Evolutionary conservation across 2,888 invertebrate species (phyloP), one percentile per base, ranked within the genome.

Genomic region (Clunio marinus): DNA sequence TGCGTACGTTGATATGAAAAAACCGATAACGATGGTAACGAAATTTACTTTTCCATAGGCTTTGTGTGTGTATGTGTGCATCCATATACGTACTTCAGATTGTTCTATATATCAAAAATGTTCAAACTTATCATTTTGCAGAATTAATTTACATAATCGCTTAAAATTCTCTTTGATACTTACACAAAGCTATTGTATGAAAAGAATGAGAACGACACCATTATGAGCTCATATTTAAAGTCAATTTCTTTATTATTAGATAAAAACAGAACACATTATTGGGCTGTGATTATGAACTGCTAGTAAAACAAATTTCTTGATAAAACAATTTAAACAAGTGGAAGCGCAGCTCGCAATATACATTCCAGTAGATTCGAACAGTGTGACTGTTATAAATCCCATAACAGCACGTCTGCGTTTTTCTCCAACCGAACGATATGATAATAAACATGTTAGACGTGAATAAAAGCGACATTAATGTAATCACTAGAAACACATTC

Each of bases 401-500:
- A 63, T 63, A 63, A 63, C 27, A 45, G 46, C 63, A 63, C 63
- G 63, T 63, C 46, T 63, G 63, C 37, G 63, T 20, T 63, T 22
- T 46, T 37, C 63, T 63, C 46, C 28, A 60, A 15, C 15, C 45
- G 51, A 51, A 27, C 37, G 13, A 46, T 37, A 46, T 45, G 63
- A 63, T 63, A 63, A 63, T 63, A 63, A 63, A 63, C 63, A 63
- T 63, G 63, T 63, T 63, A 63, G 63, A 63, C 63, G 63, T 63
- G 63, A 63, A 63, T 63, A 63, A 63, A 63, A 63, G 63, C 46
- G 46, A 63, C 45, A 63, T 63, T 63, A 63, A 63, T 63, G 63
- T 63, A 63, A 63, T 63, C 63, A 63, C 63, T 63, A 20, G 63
- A 63, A 63, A 63, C 63, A 63, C 63, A 63, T 63, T 63, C 45